Evolutionary conservation across 2,888 invertebrate genomes (phyloP), one percentile per base, ranked within the genome.

Genomic region (Uropetala carovei): DNA sequence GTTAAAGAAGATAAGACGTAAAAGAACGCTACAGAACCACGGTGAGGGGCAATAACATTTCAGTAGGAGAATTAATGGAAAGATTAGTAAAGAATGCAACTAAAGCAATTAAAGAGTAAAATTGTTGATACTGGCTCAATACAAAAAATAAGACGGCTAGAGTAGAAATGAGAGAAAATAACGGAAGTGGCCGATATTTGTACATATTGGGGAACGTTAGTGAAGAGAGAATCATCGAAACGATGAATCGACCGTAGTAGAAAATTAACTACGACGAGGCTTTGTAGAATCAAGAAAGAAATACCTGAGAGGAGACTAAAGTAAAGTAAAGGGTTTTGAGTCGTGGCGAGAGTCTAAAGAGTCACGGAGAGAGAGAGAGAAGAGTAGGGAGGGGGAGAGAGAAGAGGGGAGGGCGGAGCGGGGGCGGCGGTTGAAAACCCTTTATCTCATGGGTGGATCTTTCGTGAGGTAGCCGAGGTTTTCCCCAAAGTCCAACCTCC

Each of bases 391-490:
- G 10, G 22, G n/a, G 58, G 58, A 59, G 27, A 27, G 57, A 59
- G 27, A 43, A 59, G 14, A 27, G 86, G 27, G 86, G 5, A 27
- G n/a, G 85, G 22, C 16, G 59, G 85, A 27, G 59, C 43, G n/a
- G n/a, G n/a, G 59, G 60, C 18, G 60, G 86, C 60, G 86, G 86
- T 59, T 59, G 60, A 18, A 64, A 18, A 16, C 89, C 89, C 43
- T 86, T 86, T 89, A 89, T 89, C 89, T 89, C 89, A 56, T 43
- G 89, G 89, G 30, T 68, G 64, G 89, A 89, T 89, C 89, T 64
- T 89, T 89, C 89, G 89, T 89, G 89, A 89, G 89, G 89, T 68
- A 56, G 64, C 64, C 89, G 89, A 89, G 89, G 89, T 89, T 89
- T 89, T 86, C 86, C 89, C 64, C 30, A 22, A 22, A 86, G 30